Percentiles rank a stretch among this genome's conserved stretches.
phyloP scores from a whole-genome alignment of 2,888 invertebrate species.

The Idaea straminata region DNA sequence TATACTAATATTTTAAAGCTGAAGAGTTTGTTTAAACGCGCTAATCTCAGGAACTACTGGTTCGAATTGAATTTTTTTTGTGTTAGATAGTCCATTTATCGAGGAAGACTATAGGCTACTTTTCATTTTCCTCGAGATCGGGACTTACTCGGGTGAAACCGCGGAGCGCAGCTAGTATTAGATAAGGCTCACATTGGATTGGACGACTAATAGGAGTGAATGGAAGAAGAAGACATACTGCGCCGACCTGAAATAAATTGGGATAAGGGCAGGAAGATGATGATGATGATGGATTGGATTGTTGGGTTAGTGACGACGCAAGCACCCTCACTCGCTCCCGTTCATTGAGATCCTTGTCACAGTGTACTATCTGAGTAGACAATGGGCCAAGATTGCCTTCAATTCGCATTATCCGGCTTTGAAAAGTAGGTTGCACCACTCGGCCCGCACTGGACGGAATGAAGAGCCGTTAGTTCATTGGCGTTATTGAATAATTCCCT shows the following conservation, averaged over 20 bases:
- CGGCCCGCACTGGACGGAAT: conserved; percentile 64
- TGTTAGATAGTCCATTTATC: too few relatives aligned
- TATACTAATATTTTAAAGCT: too few relatives aligned
- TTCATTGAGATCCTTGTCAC: neutral
- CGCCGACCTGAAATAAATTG: too few relatives aligned
- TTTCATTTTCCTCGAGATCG: too few relatives aligned
- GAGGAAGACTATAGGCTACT: too few relatives aligned
- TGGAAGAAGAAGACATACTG: too few relatives aligned
- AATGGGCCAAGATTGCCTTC: conserved; percentile 71
- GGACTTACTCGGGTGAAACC: too few relatives aligned
- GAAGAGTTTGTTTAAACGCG: too few relatives aligned
- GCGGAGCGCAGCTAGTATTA: neutral
- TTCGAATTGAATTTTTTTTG: too few relatives aligned
- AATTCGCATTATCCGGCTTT: conserved; percentile 78
- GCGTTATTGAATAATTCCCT: conserved; percentile 77
- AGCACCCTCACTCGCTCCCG: neutral
- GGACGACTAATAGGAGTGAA: too few relatives aligned
- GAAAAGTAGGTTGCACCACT: conserved; percentile 72
- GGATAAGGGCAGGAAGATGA: too few relatives aligned
- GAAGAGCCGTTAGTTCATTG: conserved; percentile 76
- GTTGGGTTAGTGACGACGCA: neutral
- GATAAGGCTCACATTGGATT: neutral
- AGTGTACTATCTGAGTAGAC: conserved; percentile 47
- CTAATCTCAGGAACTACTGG: too few relatives aligned
- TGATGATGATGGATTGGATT: neutral